A percentile compares a stretch with the other conserved stretches of the same genome.
phyloP scores from a whole-genome alignment of 2,797 vertebrate genomes.

The Glyptemys insculpta region DNA sequence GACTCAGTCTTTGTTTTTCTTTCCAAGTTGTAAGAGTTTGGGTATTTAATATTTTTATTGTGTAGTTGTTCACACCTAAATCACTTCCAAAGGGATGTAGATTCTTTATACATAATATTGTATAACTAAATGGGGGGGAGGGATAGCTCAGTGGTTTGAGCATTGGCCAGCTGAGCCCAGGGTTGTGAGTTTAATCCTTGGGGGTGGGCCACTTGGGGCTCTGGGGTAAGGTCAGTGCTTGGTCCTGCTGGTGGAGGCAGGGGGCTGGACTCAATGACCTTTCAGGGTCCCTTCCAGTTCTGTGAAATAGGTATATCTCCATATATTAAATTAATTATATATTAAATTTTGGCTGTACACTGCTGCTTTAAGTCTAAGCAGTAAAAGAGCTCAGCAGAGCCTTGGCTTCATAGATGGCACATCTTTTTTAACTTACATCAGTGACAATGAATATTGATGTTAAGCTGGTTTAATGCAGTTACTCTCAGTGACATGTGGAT shows the following conservation, averaged over 20 bases:
- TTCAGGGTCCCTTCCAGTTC: too few species aligned
- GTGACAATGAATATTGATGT: background rate
- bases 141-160: too few species aligned
- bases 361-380: background rate
- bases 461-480: conserved; percentile 12
- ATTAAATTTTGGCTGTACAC: background rate
- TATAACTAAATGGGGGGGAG: background rate
- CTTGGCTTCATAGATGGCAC: background rate
- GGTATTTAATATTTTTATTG: background rate
- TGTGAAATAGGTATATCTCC: too few species aligned
- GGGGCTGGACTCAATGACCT: too few species aligned
- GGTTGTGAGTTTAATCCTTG: too few species aligned
- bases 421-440: background rate
- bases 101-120: background rate
- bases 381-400: conserved; percentile 3
- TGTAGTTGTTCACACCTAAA: background rate
- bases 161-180: too few species aligned
- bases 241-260: too few species aligned
- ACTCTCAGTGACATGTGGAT: background rate
- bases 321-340: too few species aligned
- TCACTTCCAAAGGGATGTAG: background rate
- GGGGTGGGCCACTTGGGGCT: too few species aligned
- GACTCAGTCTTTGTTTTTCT: background rate
- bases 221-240: too few species aligned
- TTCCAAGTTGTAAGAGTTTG: background rate